phyloP scores from a whole-genome alignment of 2,113 vertebrate genomes.

The Psephotus haematonotus region DNA sequence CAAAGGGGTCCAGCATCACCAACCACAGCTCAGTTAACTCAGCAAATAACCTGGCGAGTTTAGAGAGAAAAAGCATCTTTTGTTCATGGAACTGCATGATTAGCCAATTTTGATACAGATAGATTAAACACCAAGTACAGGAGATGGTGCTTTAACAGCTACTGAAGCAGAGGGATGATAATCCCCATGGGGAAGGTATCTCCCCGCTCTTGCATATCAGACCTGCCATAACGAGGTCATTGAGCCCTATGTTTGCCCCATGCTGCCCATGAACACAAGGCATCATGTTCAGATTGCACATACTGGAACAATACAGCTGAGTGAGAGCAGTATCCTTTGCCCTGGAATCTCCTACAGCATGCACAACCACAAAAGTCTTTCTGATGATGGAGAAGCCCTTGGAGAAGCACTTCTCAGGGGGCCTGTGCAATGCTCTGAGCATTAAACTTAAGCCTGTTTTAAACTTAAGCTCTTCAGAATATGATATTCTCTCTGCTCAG shows the following conservation, averaged over 20 bases:
- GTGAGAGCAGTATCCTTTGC: not conserved
- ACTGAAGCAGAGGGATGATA: not conserved
- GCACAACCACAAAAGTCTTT: not conserved
- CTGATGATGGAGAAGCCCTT: not conserved
- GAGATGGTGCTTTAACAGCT: not conserved
- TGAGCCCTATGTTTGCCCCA: fast-evolving
- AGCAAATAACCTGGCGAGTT: not conserved
- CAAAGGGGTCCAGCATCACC: not conserved
- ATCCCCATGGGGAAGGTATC: not conserved
- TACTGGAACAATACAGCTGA: not conserved
- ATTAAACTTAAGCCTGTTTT: not conserved
- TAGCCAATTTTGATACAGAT: fast-evolving
- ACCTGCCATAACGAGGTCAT: not conserved
- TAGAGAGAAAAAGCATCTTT: not conserved
- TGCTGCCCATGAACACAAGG: fast-evolving
- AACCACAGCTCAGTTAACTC: fast-evolving
- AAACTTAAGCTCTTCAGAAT: not conserved
- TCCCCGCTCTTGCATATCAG: not conserved
- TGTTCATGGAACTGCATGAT: not conserved
- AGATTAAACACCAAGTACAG: not conserved
- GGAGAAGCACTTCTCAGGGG: not conserved
- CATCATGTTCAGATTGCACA: not conserved
- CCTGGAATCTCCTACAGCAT: not conserved
- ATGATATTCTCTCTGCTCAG: not conserved
- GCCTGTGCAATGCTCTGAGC: not conserved